These are phyloP conservation scores for Megalops cyprinoides DNA, from an alignment of 2,797 vertebrate genomes.

Conservation along the genomic window DNA sequence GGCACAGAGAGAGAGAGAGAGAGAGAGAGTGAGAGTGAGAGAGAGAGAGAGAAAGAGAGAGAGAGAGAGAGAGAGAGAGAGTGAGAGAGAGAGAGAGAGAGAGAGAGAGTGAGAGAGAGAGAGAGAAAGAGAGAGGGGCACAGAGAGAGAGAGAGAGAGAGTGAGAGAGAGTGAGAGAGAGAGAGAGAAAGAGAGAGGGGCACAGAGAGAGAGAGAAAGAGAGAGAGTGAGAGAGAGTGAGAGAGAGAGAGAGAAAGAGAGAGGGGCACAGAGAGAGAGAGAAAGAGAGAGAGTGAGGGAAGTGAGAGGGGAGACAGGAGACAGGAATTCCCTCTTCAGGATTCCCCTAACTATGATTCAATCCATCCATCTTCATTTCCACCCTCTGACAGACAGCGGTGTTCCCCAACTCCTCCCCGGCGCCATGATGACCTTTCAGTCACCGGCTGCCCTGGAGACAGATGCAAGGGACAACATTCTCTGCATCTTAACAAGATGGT, in stretches of 20 bases:
- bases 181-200: no score
- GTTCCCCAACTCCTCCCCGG: background rate
- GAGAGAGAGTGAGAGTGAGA: no score
- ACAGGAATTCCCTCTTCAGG: constrained; percentile 12
- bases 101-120: background rate
- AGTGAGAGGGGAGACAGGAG: background rate
- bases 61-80: no score
- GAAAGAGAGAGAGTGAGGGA: no score
- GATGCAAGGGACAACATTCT: background rate
- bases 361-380: background rate
- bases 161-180: no score
- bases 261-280: background rate
- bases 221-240: background rate
- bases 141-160: no score
- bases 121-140: no score
- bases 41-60: no score
- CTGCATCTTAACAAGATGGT: background rate
- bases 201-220: no score
- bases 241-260: background rate
- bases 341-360: constrained; percentile 20
- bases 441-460: background rate
- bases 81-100: background rate
- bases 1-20: no score
- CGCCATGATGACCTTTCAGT: background rate
- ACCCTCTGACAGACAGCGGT: constrained; percentile 2